These are phyloP conservation scores for Zaprionus bogoriensis DNA, from an alignment of 2,888 invertebrate genomes.

Conservation along the genomic window DNA sequence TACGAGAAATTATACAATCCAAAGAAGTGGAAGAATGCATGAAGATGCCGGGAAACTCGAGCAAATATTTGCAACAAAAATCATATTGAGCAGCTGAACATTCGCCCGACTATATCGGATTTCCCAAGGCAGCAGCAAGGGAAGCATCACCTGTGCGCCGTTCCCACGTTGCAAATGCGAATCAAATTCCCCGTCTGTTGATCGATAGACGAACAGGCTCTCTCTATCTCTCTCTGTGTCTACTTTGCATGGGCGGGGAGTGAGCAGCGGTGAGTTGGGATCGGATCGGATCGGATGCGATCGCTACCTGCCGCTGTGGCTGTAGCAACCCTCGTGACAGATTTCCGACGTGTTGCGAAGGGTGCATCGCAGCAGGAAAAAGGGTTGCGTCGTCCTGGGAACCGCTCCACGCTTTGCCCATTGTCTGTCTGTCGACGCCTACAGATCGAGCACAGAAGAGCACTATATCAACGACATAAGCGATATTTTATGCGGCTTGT, in stretches of 20 bases:
- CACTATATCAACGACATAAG: neutral
- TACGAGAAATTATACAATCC: slow-evolving; percentile 35
- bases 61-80: slow-evolving; percentile 64
- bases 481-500: slow-evolving; percentile 26
- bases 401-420: slow-evolving; percentile 5
- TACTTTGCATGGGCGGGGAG: slow-evolving; percentile 29
- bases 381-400: slow-evolving; percentile 5
- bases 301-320: slow-evolving; percentile 1
- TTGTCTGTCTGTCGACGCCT: slow-evolving; percentile 5
- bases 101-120: slow-evolving; percentile 39
- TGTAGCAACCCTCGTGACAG: slow-evolving; percentile 44
- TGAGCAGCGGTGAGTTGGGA: slow-evolving; percentile 11
- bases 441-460: too few species aligned
- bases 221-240: too few species aligned
- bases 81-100: slow-evolving; percentile 34
- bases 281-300: slow-evolving; percentile 6
- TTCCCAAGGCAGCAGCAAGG: slow-evolving; percentile 46
- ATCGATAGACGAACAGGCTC: slow-evolving; percentile 50
- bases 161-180: slow-evolving; percentile 72
- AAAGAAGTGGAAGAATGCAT: neutral
- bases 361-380: slow-evolving; percentile 8
- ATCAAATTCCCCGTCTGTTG: slow-evolving; percentile 66
- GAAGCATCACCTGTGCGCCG: slow-evolving; percentile 67
- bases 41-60: slow-evolving; percentile 19
- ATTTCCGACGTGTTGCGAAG: slow-evolving; percentile 54